Evolutionary conservation across 2,113 vertebrate genomes (phyloP), one percentile per base, ranked within the genome.

Genomic region (Microcebus tavaratra): DNA sequence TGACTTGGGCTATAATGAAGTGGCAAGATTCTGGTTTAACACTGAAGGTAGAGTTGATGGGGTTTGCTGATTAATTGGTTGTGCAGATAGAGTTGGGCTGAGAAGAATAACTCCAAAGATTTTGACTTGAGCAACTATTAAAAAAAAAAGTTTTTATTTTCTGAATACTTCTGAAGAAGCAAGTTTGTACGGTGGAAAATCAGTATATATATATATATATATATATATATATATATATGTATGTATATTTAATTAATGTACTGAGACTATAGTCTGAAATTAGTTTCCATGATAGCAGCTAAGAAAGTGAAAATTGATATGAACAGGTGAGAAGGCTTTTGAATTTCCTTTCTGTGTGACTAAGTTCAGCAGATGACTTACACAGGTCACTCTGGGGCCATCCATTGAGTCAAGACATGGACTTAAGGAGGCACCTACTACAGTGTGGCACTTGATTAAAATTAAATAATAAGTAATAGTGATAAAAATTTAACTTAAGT

Each of bases 401-500:
- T 50, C 25, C 57, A 76, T 0, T 20, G 89, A 84, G 21, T 97
- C 67, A 72, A 90, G 50, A 48, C 50, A 29, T 20, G 75, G 42
- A 68, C 59, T 79, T 78, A 45, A 6, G 34, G 75, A 88, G 23
- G 63, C 6, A 53, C 34, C 61, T 45, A 34, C 39, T 48, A 39
- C 9, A 23, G 39, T 80, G 75, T 55, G 83, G 45, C 23, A 83
- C 73, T 85, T 91, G 88, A 91, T 85, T 96, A 97, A 94, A 97
- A 95, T 97, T 80, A 97, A 97, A 70, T 95, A 53, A 25, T 63
- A 95, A 79, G 89, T 90, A 87, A 88, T 73, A 96, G 70, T 75
- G 72, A 92, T 92, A 88, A 95, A 96, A 97, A 42, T 85, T 87
- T 92, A 95, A 96, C 68, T 79, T 83, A 39, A 94, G 89, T 63